Conservation (phyloP, 2,797 vertebrate species). For the Falco peregrinus region DNA sequence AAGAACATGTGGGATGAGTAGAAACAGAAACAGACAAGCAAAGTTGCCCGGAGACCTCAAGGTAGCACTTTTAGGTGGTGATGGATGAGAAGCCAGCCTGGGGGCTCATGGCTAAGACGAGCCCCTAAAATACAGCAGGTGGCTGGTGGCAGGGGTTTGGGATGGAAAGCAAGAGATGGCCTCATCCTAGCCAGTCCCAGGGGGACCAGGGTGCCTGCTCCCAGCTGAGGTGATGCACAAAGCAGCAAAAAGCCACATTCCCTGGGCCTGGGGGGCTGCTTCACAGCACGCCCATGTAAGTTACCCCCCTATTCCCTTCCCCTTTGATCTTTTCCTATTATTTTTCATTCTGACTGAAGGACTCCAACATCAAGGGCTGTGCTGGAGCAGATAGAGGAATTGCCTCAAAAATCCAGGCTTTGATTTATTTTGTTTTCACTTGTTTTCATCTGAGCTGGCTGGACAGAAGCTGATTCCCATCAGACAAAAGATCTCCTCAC, state of each 20-base stretch:
- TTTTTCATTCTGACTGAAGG: neutral
- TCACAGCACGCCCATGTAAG: neutral
- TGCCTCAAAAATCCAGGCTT: neutral
- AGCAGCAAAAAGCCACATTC: neutral
- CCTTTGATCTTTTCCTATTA: neutral
- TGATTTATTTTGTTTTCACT: slow-evolving; percentile 1
- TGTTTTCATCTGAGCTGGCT: neutral
- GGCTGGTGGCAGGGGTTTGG: neutral
- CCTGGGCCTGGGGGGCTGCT: neutral
- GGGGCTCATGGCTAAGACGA: fast-evolving
- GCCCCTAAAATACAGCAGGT: neutral
- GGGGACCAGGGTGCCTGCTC: fast-evolving
- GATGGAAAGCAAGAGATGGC: neutral
- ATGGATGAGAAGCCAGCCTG: fast-evolving
- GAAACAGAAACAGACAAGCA: neutral
- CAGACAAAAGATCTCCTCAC: neutral
- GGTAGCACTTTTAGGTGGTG: neutral
- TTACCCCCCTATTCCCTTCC: neutral
- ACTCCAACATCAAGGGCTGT: slow-evolving; percentile 7
- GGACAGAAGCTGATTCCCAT: neutral
- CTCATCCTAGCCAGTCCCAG: neutral
- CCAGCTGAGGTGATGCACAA: fast-evolving
- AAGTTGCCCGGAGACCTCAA: neutral
- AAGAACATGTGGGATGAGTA: fast-evolving
- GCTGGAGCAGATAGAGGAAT: neutral